These are phyloP conservation scores for Crotalus helleri DNA, from an alignment of 2,113 vertebrate genomes.

Conservation along the genomic window DNA sequence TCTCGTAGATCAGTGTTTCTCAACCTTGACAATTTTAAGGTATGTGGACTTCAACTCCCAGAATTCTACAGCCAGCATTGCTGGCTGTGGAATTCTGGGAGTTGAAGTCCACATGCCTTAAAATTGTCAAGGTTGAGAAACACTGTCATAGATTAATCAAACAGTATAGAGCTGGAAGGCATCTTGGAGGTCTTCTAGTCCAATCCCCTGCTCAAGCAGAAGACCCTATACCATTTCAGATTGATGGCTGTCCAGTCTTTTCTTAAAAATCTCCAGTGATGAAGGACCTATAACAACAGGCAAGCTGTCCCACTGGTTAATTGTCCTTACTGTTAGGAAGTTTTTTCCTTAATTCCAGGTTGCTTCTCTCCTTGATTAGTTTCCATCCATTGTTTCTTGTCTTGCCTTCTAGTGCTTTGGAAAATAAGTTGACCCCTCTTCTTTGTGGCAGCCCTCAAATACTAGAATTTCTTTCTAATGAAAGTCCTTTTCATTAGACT, in stretches of 20 bases:
- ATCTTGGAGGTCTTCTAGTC: background rate
- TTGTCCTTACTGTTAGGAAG: background rate
- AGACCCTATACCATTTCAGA: background rate
- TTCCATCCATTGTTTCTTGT: background rate
- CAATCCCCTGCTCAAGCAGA: background rate
- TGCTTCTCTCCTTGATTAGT: background rate
- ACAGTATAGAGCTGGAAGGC: background rate
- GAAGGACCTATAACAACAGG: no score
- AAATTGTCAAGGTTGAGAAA: no score
- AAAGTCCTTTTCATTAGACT: background rate
- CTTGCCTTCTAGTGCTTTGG: background rate
- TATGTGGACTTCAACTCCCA: no score
- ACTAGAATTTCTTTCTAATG: background rate
- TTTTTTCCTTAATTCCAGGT: background rate
- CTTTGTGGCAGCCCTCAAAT: background rate
- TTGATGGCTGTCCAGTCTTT: no score
- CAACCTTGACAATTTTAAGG: no score
- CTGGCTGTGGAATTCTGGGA: no score
- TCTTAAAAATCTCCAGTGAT: no score
- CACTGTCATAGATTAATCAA: background rate
- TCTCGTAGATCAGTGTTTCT: background rate
- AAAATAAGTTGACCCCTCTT: background rate
- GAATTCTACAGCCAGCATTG: no score
- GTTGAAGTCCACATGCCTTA: no score
- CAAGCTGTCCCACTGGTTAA: no score